Evolutionary conservation across 2,797 vertebrate species (phyloP).

Genomic region (Spheniscus humboldti): DNA sequence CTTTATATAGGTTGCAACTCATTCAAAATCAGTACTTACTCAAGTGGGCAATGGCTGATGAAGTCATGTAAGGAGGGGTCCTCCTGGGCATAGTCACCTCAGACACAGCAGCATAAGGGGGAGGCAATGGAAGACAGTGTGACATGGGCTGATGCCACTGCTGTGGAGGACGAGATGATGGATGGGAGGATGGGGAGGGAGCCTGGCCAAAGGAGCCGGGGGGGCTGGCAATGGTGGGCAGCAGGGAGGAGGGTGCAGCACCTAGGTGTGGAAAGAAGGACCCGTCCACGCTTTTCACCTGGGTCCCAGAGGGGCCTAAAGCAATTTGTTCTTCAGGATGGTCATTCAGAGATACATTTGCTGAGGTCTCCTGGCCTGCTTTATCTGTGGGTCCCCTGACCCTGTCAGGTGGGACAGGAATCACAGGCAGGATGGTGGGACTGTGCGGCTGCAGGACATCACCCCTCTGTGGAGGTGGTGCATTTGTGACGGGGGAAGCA

Average conservation of each 20-base stretch:
- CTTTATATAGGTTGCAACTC: conserved; percentile 7
- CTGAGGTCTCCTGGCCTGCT: conserved; percentile 29
- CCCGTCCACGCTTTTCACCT: conserved; percentile 50
- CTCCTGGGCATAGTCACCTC: conserved; percentile 85
- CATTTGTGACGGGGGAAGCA: conserved; percentile 75
- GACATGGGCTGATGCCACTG: conserved; percentile 79
- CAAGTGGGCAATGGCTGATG: conserved; percentile 80
- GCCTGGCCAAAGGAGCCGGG: conserved; percentile 68
- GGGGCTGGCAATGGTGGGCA: conserved; percentile 50
- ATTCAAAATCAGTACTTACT: conserved; percentile 85
- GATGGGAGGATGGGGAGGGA: conserved; percentile 67
- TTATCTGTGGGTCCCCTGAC: conserved; percentile 74
- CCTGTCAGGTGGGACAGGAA: conserved; percentile 70
- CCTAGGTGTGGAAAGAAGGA: conserved; percentile 67
- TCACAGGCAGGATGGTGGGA: conserved; percentile 78
- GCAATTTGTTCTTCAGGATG: conserved; percentile 34
- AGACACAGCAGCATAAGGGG: conserved; percentile 83
- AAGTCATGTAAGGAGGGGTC: conserved; percentile 83
- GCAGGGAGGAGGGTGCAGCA: conserved; percentile 68
- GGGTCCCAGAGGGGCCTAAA: conserved; percentile 12
- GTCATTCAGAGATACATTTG: conserved; percentile 7
- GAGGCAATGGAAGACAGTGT: conserved; percentile 80
- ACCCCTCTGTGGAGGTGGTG: conserved; percentile 73
- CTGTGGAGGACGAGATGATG: conserved; percentile 74
- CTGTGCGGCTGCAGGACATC: conserved; percentile 68